A percentile compares a stretch with the other conserved stretches of the same genome.
phyloP scores from a whole-genome alignment of 2,113 vertebrate genomes.

The Rousettus leschenaultii region DNA sequence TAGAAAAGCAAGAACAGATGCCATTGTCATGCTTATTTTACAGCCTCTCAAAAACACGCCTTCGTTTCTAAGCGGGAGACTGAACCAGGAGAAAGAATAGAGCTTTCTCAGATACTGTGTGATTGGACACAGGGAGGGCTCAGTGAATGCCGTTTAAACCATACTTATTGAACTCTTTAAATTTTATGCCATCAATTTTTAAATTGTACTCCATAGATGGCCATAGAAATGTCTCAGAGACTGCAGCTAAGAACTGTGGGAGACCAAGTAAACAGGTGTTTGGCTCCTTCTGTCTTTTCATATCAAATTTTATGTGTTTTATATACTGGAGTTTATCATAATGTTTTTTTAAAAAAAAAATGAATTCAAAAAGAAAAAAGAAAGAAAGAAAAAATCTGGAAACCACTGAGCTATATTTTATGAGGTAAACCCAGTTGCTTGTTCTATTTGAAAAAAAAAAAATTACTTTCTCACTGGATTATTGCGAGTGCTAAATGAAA shows the following conservation, averaged over 20 bases:
- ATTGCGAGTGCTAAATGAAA: neutral
- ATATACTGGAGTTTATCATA: neutral
- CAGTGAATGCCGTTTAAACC: neutral
- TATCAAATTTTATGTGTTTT: neutral
- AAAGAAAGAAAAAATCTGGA: neutral
- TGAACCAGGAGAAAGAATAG: neutral
- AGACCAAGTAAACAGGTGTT: neutral
- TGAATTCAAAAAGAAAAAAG: no score
- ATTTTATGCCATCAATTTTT: neutral
- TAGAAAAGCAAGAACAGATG: neutral
- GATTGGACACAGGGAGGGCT: neutral
- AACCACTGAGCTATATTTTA: neutral
- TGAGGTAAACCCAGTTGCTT: neutral
- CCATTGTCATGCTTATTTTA: neutral
- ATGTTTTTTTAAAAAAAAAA: neutral
- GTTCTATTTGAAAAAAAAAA: neutral
- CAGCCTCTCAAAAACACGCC: neutral
- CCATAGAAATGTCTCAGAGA: neutral
- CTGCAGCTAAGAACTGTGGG: neutral
- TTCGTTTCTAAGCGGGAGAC: neutral
- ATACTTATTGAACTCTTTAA: constrained; percentile 16
- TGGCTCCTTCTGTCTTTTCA: neutral
- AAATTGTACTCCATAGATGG: neutral
- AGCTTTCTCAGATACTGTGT: neutral
- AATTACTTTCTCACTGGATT: neutral